Base-by-base conservation (phyloP, 2,797 vertebrate genomes). In the Pipistrellus kuhlii region DNA sequence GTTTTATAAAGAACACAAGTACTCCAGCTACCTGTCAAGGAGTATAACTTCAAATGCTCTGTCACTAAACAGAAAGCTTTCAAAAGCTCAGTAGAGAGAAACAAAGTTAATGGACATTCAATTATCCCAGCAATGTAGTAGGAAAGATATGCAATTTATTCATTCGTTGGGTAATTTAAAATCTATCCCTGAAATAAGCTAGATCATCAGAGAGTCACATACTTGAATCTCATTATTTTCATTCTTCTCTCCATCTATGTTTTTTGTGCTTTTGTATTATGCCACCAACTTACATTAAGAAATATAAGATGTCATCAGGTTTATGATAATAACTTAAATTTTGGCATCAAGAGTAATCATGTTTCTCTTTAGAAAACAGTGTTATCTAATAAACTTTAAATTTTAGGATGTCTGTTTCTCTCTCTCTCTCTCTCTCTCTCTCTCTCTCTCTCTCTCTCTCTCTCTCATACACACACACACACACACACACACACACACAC, bases 41-140 rank as follows among this genome's bases (percentile, higher is more conserved):
- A 94, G 30, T 84, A 35, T 51, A 76, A 84, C 21, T 91, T 94
- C 55, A 73, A 90, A 94, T 83, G 48, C 30, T 88, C 55, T 88
- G 76, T 72, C 90, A 92, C 75, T 27, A 75, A 88, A 92, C 38
- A 71, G 86, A 83, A 92, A 85, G 78, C 83, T 94, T 87, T 94
- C 83, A 72, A 91, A 96, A 89, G 18, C 53, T 76, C 90, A 86
- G 72, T 41, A 87, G 53, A 93, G 44, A 86, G 94, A 93, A 91
- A 86, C 0, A 0, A 59, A 91, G 46, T 87, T 93, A 89, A 93
- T 72, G 48, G 72, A 62, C 83, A 87, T 84, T 93, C 51, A 80
- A 32, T 85, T 85, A 73, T 86, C 64, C 46, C 38, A 72, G 81
- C n/a, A 92, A 75, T 89, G 32, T 25, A 80, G n/a, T 62, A 89